Conservation (phyloP, 2,888 invertebrate species). For the Dioctria linearis region DNA sequence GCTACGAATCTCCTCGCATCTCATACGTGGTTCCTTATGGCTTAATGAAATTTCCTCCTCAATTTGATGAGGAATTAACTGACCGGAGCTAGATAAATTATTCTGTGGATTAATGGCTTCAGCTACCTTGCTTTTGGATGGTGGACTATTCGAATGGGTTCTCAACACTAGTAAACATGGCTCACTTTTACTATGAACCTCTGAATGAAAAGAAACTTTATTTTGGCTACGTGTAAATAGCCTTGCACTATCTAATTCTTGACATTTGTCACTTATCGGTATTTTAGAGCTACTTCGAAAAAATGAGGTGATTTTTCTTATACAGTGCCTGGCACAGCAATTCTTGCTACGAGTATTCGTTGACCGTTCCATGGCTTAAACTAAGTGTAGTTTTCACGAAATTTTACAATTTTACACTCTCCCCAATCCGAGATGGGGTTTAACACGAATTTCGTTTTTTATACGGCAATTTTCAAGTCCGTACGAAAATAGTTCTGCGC, state of each 20-base stretch:
- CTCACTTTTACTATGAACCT: conserved; percentile 53
- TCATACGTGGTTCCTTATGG: no score
- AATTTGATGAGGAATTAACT: no score
- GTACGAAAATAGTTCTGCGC: not conserved
- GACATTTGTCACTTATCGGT: conserved; percentile 44
- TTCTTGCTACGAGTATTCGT: not conserved
- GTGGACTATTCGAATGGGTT: not conserved
- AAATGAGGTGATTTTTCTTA: conserved; percentile 48
- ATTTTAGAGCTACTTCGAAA: conserved; percentile 52
- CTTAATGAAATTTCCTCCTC: no score
- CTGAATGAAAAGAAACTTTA: conserved; percentile 16
- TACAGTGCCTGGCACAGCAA: conserved; percentile 37
- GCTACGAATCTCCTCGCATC: no score
- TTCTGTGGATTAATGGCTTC: no score
- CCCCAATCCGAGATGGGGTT: conserved; percentile 42
- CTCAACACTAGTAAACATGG: conserved; percentile 52
- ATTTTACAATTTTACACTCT: conserved; percentile 25
- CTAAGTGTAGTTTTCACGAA: conserved; percentile 20
- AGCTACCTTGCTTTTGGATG: no score
- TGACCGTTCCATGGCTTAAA: conserved; percentile 19
- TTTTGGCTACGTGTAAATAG: not conserved
- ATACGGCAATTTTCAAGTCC: not conserved
- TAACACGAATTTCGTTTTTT: conserved; percentile 8
- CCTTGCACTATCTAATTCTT: not conserved
- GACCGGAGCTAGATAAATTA: no score